phyloP scores from a whole-genome alignment of 2,797 vertebrate species.

The Pseudochromis fuscus region DNA sequence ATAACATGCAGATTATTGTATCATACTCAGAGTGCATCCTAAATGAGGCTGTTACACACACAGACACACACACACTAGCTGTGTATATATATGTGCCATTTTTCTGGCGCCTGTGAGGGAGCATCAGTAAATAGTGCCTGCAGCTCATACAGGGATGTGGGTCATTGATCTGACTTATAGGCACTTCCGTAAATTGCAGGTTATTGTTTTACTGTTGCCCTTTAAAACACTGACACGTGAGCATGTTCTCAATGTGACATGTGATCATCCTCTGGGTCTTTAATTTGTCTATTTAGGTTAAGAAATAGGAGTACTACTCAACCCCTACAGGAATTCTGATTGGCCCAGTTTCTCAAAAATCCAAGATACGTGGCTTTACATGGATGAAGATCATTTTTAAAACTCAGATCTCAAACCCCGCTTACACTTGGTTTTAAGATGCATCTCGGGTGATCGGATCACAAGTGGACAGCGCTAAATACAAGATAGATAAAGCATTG shows the following conservation, averaged over 20 bases:
- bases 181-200: constrained; percentile 1
- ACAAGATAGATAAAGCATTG: too few relatives aligned
- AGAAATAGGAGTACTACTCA: background rate
- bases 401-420: too few relatives aligned
- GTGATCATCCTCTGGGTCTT: background rate
- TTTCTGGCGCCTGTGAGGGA: constrained; percentile 36
- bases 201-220: background rate
- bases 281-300: background rate
- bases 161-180: constrained; percentile 32
- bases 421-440: too few relatives aligned
- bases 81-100: constrained; percentile 44
- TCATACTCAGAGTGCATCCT: constrained; percentile 48
- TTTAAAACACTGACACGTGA: background rate
- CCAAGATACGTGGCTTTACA: too few relatives aligned
- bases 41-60: constrained; percentile 49
- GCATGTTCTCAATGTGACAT: background rate
- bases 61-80: constrained; percentile 58
- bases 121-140: constrained; percentile 12
- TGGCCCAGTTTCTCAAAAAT: background rate
- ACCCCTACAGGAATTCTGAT: background rate
- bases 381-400: too few relatives aligned
- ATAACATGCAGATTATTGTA: constrained; percentile 54
- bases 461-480: too few relatives aligned
- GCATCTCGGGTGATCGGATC: too few relatives aligned
- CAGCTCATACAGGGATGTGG: constrained; percentile 25